Evolutionary conservation across 2,888 invertebrate species (phyloP), one percentile per base, ranked within the genome.

Genomic region (Mechanitis mazaeus): DNA sequence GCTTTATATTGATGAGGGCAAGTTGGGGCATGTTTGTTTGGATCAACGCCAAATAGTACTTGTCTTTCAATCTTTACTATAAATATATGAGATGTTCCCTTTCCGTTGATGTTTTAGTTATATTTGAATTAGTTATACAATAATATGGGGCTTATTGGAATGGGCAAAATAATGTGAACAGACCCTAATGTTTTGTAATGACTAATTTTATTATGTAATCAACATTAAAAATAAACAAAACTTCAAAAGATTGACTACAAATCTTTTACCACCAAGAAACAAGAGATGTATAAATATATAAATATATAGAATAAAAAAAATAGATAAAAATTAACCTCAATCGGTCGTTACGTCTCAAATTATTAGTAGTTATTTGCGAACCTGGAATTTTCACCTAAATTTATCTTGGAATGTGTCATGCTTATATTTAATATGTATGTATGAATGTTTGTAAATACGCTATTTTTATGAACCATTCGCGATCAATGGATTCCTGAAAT

Each of bases 41-140:
- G 80, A 75, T 9, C 56, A 38, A 46, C 12, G 79, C 79, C 82
- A 80, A 78, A 57, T 70, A 63, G 71, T 28, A 50, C 47, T 20
- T 50, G 47, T 50, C 47, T 50, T 50, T 50, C 47, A 50, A 28
- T 50, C 42, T 28, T 50, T 50, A 50, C 28, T 50, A 50, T 50
- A 28, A 50, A 28, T 28, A 47, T 28, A 28, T 20, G 3, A 31
- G 7, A 50, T 50, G 47, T n/a, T 47, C 31, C 3, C 28, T 50
- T 9, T 50, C 50, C 31, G n/a, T 50, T 2, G 31, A 9, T n/a
- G 50, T 50, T 50, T 50, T 6, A 50, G 31, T 11, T 7, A 28
- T 50, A 31, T 31, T 31, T 31, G 31, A 31, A 50, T 11, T 11
- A 31, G 11, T 9, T 11, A 42, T 42, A 3, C 3, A 9, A 42